Percentiles rank a stretch among this genome's conserved stretches.
phyloP scores from a whole-genome alignment of 2,113 vertebrate species.

The human (Homo sapiens) region GRCh38 chr9:111840501-111841000 shows the following conservation, averaged over 20 bases:
- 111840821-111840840: neutral
- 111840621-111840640: neutral
- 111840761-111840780: neutral
- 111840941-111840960: neutral
- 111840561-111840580: neutral
- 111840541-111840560: slow-evolving; percentile 1
- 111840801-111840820: neutral
- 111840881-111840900: neutral
- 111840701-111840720: neutral
- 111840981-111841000: neutral
- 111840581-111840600: neutral
- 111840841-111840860: neutral
- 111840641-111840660: neutral
- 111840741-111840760: neutral
- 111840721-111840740: neutral
- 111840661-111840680: neutral
- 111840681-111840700: neutral
- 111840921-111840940: neutral
- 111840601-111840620: neutral
- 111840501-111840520: neutral
- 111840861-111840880: neutral
- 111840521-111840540: neutral
- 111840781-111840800: neutral
- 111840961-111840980: neutral
- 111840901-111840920: neutral